A percentile compares a stretch with the other conserved stretches of the same genome.
Conservation (phyloP, 2,113 vertebrate species). For the Alouatta palliata region DNA sequence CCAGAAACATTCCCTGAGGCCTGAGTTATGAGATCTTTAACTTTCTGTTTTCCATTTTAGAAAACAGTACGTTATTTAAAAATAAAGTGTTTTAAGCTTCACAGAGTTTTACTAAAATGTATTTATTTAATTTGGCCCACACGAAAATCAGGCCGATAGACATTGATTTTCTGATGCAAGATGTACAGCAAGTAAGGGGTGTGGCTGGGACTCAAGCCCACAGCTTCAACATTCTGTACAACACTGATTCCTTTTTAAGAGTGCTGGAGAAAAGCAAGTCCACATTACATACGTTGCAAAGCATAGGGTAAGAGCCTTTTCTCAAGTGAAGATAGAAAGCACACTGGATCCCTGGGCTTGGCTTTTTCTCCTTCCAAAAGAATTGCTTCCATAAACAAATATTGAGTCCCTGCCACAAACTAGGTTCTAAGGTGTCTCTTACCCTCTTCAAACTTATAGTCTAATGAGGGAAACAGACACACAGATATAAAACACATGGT, state of each 20-base stretch:
- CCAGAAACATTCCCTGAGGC: background rate
- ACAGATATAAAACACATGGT: background rate
- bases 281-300: background rate
- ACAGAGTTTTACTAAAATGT: background rate
- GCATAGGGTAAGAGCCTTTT: background rate
- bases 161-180: background rate
- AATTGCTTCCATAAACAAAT: background rate
- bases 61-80: slow-evolving; percentile 11
- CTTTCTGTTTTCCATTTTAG: background rate
- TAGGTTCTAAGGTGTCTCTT: background rate
- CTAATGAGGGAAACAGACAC: background rate
- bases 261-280: background rate
- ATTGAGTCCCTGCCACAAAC: background rate
- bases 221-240: background rate
- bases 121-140: background rate
- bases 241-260: slow-evolving; percentile 15
- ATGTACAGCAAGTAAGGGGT: background rate
- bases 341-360: background rate
- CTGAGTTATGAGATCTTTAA: background rate
- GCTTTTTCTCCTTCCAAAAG: background rate
- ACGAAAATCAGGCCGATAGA: background rate
- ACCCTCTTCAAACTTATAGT: background rate
- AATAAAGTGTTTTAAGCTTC: background rate
- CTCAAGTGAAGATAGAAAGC: background rate
- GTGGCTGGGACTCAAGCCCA: background rate